These are phyloP conservation scores for Rotaria socialis DNA, from an alignment of 2,888 invertebrate species.

Conservation along the genomic window DNA sequence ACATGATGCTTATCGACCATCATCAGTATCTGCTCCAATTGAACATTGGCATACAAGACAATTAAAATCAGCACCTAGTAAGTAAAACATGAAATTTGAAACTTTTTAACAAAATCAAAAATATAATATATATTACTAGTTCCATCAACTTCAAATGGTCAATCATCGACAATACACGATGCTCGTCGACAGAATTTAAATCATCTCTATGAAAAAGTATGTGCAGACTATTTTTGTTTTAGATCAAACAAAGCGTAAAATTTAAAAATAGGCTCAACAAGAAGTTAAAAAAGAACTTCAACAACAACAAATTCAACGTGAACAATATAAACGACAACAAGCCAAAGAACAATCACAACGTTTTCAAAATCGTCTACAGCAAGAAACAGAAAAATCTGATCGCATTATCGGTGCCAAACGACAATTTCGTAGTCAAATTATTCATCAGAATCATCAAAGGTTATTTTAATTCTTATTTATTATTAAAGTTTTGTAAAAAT, in stretches of 20 bases:
- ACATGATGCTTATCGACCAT: background rate
- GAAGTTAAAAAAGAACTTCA: conserved; percentile 26
- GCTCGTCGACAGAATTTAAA: background rate
- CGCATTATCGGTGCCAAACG: background rate
- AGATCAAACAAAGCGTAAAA: background rate
- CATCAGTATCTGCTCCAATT: background rate
- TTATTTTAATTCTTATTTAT: background rate
- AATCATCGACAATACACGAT: background rate
- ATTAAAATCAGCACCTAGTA: conserved; percentile 3
- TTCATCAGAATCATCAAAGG: conserved; percentile 8
- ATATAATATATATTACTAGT: background rate
- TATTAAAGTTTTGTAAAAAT: background rate
- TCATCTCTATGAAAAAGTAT: conserved; percentile 10
- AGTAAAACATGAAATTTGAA: background rate
- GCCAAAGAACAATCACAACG: background rate
- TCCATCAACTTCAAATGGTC: background rate
- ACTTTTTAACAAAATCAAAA: background rate
- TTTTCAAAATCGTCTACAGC: conserved; percentile 12
- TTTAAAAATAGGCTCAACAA: background rate
- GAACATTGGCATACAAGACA: conserved; percentile 1
- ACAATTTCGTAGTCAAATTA: background rate
- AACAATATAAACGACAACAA: conserved; percentile 28
- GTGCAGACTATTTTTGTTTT: background rate
- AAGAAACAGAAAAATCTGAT: conserved; percentile 11
- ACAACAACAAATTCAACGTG: conserved; percentile 19